Conservation (phyloP, 2,888 invertebrate genomes). For the Adela reaumurella region DNA sequence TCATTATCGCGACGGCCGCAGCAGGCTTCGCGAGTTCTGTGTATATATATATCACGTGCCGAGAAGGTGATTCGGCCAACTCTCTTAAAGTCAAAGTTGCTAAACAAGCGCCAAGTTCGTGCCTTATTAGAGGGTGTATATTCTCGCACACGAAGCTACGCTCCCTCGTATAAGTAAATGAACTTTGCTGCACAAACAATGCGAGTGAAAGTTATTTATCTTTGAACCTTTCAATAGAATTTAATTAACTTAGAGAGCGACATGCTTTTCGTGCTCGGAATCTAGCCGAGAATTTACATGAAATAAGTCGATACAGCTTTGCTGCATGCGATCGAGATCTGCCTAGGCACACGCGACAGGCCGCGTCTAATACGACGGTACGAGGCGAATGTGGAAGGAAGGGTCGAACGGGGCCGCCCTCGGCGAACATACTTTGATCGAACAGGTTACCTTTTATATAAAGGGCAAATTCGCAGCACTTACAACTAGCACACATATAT, state of each 20-base stretch:
- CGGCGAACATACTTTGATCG: too few relatives aligned
- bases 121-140: background rate
- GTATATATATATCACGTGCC: too few relatives aligned
- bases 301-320: background rate
- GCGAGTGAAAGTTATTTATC: conserved; percentile 42
- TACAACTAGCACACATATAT: too few relatives aligned
- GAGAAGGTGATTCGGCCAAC: background rate
- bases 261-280: conserved; percentile 40
- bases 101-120: background rate
- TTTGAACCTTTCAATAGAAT: conserved; percentile 48
- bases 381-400: too few relatives aligned
- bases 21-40: too few relatives aligned
- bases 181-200: background rate
- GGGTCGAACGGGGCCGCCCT: too few relatives aligned
- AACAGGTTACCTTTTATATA: background rate
- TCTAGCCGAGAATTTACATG: conserved; percentile 23
- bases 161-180: background rate
- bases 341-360: too few relatives aligned
- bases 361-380: too few relatives aligned
- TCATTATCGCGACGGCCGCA: too few relatives aligned
- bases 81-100: background rate
- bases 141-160: background rate
- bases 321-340: too few relatives aligned
- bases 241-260: conserved; percentile 51
- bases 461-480: too few relatives aligned